Evolutionary conservation across 2,888 invertebrate species (phyloP).

Genomic region (Hedychridium roseum): DNA sequence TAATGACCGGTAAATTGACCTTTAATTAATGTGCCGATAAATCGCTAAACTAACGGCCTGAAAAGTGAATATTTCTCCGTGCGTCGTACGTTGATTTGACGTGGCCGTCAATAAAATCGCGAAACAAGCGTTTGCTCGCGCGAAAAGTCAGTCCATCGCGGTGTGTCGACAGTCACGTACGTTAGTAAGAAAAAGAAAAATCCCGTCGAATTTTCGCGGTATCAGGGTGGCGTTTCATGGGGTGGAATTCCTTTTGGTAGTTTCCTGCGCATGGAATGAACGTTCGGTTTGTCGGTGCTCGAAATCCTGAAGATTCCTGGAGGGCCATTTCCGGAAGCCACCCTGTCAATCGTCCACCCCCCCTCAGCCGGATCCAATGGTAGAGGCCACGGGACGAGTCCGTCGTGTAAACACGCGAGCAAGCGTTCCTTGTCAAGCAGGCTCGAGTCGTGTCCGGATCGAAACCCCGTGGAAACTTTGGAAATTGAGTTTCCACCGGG

Average conservation of each 20-base stretch:
- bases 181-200: slow-evolving; percentile 3
- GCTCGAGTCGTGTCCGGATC: slow-evolving; percentile 21
- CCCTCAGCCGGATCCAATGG: slow-evolving; percentile 29
- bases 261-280: slow-evolving; percentile 3
- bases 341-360: not conserved
- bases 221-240: slow-evolving; percentile 28
- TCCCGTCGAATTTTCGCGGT: not conserved
- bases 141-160: not conserved
- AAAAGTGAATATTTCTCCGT: too few relatives aligned
- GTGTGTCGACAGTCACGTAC: not conserved
- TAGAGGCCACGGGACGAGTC: slow-evolving; percentile 31
- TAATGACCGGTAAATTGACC: too few relatives aligned
- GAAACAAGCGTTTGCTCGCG: not conserved
- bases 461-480: too few relatives aligned
- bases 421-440: slow-evolving; percentile 50
- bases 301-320: slow-evolving; percentile 8
- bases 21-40: too few relatives aligned
- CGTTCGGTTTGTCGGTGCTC: slow-evolving; percentile 9
- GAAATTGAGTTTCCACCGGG: too few relatives aligned
- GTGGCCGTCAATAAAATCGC: slow-evolving; percentile 25
- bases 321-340: not conserved
- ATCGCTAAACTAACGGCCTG: too few relatives aligned
- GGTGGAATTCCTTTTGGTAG: too few relatives aligned
- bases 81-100: too few relatives aligned
- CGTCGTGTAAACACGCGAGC: slow-evolving; percentile 44